A percentile compares a stretch with the other conserved stretches of the same genome.
Conservation (phyloP, 2,797 vertebrate species). For the Geotrypetes seraphini region DNA sequence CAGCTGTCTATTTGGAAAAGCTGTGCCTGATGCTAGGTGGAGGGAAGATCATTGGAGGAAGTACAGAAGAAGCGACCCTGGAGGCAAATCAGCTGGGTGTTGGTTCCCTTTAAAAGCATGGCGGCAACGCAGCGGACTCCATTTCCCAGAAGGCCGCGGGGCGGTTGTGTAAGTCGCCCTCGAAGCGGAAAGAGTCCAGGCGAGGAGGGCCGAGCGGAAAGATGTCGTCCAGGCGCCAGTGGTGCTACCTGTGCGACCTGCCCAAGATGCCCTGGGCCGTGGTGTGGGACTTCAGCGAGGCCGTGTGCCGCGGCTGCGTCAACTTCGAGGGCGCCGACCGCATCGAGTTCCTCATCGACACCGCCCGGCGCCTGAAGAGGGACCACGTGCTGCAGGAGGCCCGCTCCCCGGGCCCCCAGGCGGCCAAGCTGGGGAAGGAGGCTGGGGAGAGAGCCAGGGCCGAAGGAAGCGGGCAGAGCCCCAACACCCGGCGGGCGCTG, state of each 20-base stretch:
- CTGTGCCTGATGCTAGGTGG: background rate
- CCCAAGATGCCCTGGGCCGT: constrained; percentile 88
- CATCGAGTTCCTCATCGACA: constrained; percentile 77
- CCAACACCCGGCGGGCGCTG: constrained; percentile 60
- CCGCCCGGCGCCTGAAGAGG: constrained; percentile 72
- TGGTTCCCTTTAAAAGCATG: constrained; percentile 29
- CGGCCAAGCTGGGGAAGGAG: constrained; percentile 31
- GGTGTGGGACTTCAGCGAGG: constrained; percentile 86
- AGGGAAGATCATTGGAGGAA: too few species aligned
- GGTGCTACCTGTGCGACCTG: constrained; percentile 85
- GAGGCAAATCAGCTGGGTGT: too few species aligned
- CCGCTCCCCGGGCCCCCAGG: constrained; percentile 56
- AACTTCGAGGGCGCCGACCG: constrained; percentile 83
- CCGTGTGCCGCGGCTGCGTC: constrained; percentile 82
- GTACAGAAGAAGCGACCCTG: too few species aligned
- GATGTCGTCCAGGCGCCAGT: constrained; percentile 77
- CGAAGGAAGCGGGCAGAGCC: constrained; percentile 64
- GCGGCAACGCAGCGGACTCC: constrained; percentile 21
- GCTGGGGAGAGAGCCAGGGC: constrained; percentile 51
- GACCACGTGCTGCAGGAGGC: constrained; percentile 65
- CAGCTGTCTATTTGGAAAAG: too few species aligned
- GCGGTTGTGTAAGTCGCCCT: constrained; percentile 48
- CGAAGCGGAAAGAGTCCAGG: background rate
- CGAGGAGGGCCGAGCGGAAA: too few species aligned
- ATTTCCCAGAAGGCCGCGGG: constrained; percentile 35